Conservation (phyloP, 2,797 vertebrate genomes). For the Chelidonichthys spinosus region DNA sequence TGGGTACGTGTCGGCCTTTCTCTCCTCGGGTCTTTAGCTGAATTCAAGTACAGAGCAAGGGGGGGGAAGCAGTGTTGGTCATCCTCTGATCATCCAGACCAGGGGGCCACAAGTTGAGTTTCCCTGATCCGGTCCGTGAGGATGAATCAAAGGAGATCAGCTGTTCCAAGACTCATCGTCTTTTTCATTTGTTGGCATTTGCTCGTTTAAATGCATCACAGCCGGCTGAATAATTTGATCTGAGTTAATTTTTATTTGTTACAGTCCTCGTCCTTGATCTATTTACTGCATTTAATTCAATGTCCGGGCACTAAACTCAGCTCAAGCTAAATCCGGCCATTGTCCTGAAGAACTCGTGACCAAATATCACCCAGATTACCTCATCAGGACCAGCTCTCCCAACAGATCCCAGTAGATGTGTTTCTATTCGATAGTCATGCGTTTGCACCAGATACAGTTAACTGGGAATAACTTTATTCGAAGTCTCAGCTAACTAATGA, state of each 20-base stretch:
- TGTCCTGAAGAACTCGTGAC: constrained; percentile 4
- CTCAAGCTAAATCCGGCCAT: constrained; percentile 10
- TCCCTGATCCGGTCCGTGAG: too few relatives aligned
- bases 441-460: background rate
- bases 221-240: constrained; percentile 10
- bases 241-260: constrained; percentile 9
- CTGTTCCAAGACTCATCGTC: background rate
- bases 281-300: constrained; percentile 28
- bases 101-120: background rate
- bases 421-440: too few relatives aligned
- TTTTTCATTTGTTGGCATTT: background rate
- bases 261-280: background rate
- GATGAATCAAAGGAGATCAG: background rate
- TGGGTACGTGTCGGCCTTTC: background rate
- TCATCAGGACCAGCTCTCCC: too few relatives aligned
- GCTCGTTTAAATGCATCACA: constrained; percentile 1
- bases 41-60: background rate
- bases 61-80: background rate
- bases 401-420: too few relatives aligned
- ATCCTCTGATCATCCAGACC: background rate
- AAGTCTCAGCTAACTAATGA: background rate
- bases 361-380: too few relatives aligned
- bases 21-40: background rate
- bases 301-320: constrained; percentile 9
- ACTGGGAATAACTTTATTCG: background rate